These are phyloP conservation scores for Pluvialis apricaria DNA, from an alignment of 2,113 vertebrate species.

Conservation along the genomic window DNA sequence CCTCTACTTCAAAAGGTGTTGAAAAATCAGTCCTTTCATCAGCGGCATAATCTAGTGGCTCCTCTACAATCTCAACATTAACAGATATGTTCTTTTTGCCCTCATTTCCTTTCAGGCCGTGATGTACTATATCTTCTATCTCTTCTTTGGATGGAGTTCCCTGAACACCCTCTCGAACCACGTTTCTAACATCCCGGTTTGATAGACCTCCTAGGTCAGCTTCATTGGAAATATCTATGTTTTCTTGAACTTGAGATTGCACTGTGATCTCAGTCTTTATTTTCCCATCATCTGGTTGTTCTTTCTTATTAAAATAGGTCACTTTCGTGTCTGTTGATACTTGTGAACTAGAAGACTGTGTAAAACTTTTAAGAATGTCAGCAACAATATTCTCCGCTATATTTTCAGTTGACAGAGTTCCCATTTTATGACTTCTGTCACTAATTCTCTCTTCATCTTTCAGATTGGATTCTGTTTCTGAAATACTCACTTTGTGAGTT, in stretches of 20 bases:
- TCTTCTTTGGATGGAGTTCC: constrained; percentile 76
- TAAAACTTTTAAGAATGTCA: constrained; percentile 86
- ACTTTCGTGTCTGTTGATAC: constrained; percentile 78
- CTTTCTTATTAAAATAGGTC: constrained; percentile 80
- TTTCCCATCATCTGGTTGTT: constrained; percentile 76
- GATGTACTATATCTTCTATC: constrained; percentile 80
- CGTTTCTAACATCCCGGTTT: constrained; percentile 74
- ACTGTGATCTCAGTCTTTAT: constrained; percentile 84
- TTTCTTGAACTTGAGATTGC: constrained; percentile 84
- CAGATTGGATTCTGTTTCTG: constrained; percentile 1
- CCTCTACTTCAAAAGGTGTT: constrained; percentile 86
- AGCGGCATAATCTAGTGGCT: constrained; percentile 72
- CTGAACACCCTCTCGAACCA: constrained; percentile 74
- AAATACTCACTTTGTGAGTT: background rate
- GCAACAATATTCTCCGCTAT: constrained; percentile 75
- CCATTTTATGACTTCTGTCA: background rate
- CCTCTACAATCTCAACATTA: constrained; percentile 90
- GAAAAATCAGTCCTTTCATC: constrained; percentile 73
- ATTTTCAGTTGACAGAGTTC: constrained; percentile 48
- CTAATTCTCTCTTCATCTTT: background rate
- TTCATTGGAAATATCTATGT: constrained; percentile 76
- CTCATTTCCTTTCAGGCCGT: constrained; percentile 74
- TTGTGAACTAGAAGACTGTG: constrained; percentile 77
- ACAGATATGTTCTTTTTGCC: constrained; percentile 75
- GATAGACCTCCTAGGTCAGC: constrained; percentile 73